Conservation (phyloP, 2,113 vertebrate genomes). For the Caranx ignobilis region DNA sequence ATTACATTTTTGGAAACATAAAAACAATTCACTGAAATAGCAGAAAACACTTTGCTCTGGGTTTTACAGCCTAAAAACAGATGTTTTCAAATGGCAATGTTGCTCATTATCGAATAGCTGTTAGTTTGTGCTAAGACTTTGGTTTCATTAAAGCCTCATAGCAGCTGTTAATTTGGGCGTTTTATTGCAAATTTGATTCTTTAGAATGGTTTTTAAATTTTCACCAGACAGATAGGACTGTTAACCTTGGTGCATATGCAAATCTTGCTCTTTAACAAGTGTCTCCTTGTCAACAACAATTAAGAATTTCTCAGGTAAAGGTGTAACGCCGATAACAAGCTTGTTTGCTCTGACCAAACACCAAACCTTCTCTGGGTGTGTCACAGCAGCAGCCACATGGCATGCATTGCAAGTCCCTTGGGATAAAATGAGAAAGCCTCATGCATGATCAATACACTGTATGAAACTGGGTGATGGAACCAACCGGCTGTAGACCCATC, state of each 20-base stretch:
- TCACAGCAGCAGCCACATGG: not conserved
- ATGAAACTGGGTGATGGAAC: not conserved
- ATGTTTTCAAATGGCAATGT: conserved; percentile 15
- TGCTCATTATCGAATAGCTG: conserved; percentile 19
- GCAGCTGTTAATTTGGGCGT: conserved; percentile 16
- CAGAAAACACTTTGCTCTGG: not conserved
- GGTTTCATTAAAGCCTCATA: conserved; percentile 9
- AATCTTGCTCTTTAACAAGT: conserved; percentile 7
- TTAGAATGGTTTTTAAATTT: conserved; percentile 17
- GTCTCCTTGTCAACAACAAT: not conserved
- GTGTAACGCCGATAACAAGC: not conserved
- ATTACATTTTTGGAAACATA: not conserved
- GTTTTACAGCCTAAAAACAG: conserved; percentile 1
- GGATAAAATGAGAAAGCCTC: not conserved
- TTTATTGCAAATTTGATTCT: conserved; percentile 27
- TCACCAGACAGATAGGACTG: not conserved
- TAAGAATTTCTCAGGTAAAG: conserved; percentile 6
- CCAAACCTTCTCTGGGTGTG: not conserved
- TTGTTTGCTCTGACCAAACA: not conserved
- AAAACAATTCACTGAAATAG: not conserved
- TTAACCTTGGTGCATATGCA: not conserved
- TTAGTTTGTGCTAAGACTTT: not conserved
- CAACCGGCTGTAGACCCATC: not conserved
- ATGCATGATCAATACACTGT: not conserved
- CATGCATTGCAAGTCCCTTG: not conserved